These are phyloP conservation scores for Atta texana DNA, from an alignment of 1,140 invertebrate species.

Conservation along the genomic window DNA sequence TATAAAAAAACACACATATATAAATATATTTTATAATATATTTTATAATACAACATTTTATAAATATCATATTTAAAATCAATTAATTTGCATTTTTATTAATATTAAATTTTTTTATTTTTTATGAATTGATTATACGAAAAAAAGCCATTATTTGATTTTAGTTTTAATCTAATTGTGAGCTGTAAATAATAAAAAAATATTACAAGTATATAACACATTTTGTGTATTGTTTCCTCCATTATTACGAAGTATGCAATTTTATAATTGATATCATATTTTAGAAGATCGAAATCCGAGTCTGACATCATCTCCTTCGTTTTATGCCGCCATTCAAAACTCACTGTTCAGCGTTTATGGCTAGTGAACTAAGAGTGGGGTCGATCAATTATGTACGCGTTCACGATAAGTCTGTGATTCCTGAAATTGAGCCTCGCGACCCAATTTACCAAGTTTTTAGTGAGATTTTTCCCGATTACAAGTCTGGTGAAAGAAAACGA, in stretches of 20 bases:
- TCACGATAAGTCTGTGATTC: conserved; percentile 74
- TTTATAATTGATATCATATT: conserved; percentile 35
- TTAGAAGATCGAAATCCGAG: conserved; percentile 30
- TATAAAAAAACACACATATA: too few species aligned
- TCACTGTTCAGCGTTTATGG: conserved; percentile 76
- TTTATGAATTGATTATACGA: neutral
- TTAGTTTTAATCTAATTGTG: neutral
- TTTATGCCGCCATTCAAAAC: conserved; percentile 59
- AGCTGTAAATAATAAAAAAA: neutral
- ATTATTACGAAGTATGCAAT: neutral
- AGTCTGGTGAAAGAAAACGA: conserved; percentile 2
- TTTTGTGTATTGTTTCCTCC: neutral
- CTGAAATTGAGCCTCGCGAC: conserved; percentile 76
- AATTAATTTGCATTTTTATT: neutral
- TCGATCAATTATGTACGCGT: conserved; percentile 81
- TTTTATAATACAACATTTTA: neutral
- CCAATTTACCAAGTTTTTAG: conserved; percentile 24
- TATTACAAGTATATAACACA: neutral
- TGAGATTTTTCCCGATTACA: conserved; percentile 75
- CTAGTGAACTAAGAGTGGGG: conserved; percentile 65
- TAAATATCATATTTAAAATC: neutral
- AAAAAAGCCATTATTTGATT: neutral
- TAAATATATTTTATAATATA: too few species aligned
- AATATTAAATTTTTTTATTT: neutral
- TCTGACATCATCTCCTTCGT: conserved; percentile 44